phyloP scores from a whole-genome alignment of 2,113 vertebrate genomes.

The Pterocles orientalis region DNA sequence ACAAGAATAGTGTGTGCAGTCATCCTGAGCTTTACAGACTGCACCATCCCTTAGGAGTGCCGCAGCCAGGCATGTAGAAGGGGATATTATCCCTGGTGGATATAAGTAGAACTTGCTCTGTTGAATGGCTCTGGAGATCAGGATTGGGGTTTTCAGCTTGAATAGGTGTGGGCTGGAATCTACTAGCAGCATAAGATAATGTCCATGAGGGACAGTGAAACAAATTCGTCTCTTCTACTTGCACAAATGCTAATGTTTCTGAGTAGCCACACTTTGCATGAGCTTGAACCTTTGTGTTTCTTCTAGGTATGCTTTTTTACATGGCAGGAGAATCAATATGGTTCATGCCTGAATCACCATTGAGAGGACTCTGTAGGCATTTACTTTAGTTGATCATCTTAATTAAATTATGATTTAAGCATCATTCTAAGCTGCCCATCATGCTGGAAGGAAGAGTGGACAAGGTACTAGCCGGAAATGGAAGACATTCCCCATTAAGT shows the following conservation, averaged over 20 bases:
- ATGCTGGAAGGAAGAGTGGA: background rate
- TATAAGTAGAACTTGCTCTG: background rate
- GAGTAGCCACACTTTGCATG: background rate
- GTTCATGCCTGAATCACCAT: background rate
- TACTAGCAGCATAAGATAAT: background rate
- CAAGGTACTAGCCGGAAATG: background rate
- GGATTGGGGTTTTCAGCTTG: background rate
- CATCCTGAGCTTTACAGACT: background rate
- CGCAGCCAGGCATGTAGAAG: background rate
- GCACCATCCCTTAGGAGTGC: background rate
- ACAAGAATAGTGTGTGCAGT: background rate
- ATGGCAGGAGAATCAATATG: background rate
- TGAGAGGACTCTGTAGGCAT: background rate
- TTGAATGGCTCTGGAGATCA: background rate
- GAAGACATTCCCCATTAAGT: background rate
- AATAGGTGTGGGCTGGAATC: background rate
- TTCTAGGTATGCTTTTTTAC: accelerated
- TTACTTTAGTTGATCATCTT: background rate
- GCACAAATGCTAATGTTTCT: background rate
- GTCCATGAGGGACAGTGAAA: background rate
- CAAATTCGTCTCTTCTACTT: background rate
- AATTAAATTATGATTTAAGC: background rate
- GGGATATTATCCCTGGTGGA: background rate
- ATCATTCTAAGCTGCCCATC: background rate
- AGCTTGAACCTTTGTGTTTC: background rate